Conservation (phyloP, 1,140 invertebrate genomes). For the Coptotermes formosanus region DNA sequence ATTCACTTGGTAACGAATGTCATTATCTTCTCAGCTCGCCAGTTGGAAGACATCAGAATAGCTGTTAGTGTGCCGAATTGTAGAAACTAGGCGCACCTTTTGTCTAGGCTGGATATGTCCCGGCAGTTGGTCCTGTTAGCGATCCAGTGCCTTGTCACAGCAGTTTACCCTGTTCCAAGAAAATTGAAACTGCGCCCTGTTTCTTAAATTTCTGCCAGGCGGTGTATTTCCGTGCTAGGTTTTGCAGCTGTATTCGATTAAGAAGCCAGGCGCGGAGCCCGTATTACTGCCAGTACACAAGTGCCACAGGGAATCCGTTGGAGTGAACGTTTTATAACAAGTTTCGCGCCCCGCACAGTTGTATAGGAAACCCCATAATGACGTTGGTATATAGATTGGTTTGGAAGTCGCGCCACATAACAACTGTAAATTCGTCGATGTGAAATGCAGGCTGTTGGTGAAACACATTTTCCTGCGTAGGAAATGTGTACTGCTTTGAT, state of each 20-base stretch:
- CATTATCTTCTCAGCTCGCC: not conserved
- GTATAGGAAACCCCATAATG: too few relatives aligned
- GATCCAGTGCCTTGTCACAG: not conserved
- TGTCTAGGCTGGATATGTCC: not conserved
- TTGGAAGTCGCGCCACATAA: not conserved
- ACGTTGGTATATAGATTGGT: not conserved
- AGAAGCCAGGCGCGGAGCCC: not conserved
- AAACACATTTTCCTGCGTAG: too few relatives aligned
- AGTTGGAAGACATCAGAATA: not conserved
- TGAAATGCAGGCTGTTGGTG: too few relatives aligned
- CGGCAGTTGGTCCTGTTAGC: not conserved
- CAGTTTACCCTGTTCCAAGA: not conserved
- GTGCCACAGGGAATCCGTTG: not conserved
- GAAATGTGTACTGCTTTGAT: too few relatives aligned
- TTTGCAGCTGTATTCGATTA: not conserved
- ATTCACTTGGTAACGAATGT: not conserved
- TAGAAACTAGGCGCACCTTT: not conserved
- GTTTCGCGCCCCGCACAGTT: not conserved
- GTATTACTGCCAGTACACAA: not conserved
- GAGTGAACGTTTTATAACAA: not conserved
- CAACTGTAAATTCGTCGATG: not conserved
- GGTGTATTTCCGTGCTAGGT: not conserved
- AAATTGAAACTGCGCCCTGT: not conserved
- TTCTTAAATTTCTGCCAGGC: not conserved
- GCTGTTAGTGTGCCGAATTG: not conserved